Percentiles rank a stretch among this genome's conserved stretches.
Conservation (phyloP, 2,797 vertebrate species). For the Poecilia wingei region DNA sequence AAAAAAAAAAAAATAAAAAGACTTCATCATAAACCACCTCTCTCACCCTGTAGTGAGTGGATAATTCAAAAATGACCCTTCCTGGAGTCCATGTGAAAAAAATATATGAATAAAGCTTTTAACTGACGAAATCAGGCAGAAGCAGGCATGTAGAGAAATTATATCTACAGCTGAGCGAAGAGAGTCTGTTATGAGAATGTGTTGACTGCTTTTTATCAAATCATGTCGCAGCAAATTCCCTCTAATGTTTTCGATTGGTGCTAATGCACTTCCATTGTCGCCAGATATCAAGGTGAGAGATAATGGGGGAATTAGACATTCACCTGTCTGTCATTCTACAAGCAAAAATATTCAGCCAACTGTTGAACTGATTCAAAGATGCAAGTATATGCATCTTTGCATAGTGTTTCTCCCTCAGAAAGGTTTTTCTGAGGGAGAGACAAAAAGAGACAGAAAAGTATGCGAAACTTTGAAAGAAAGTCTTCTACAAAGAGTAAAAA, state of each 20-base stretch:
- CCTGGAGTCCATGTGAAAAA: slow-evolving; percentile 20
- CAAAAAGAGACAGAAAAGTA: no score
- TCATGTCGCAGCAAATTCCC: slow-evolving; percentile 54
- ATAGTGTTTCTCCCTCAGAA: no score
- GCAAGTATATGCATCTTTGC: no score
- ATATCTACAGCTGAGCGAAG: slow-evolving; percentile 37
- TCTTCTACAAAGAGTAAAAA: not conserved
- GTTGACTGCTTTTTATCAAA: slow-evolving; percentile 59
- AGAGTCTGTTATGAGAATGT: slow-evolving; percentile 48
- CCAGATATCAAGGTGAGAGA: slow-evolving; percentile 36
- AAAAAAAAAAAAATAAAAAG: slow-evolving; percentile 25
- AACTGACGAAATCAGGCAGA: slow-evolving; percentile 49
- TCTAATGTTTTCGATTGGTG: slow-evolving; percentile 51
- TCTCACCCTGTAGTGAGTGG: slow-evolving; percentile 40
- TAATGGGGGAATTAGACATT: slow-evolving; percentile 52
- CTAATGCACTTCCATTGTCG: slow-evolving; percentile 62
- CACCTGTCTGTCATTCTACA: slow-evolving; percentile 36
- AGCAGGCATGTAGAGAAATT: slow-evolving; percentile 35
- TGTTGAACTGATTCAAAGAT: slow-evolving; percentile 17
- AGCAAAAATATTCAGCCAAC: slow-evolving; percentile 32
- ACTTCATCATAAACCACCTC: slow-evolving; percentile 36
- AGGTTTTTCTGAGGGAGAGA: not conserved
- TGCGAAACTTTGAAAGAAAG: not conserved
- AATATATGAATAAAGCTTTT: slow-evolving; percentile 34
- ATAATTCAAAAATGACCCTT: slow-evolving; percentile 16